A percentile compares a stretch with the other conserved stretches of the same genome.
phyloP scores from a whole-genome alignment of 1,140 invertebrate species.

The Camponotus pennsylvanicus region DNA sequence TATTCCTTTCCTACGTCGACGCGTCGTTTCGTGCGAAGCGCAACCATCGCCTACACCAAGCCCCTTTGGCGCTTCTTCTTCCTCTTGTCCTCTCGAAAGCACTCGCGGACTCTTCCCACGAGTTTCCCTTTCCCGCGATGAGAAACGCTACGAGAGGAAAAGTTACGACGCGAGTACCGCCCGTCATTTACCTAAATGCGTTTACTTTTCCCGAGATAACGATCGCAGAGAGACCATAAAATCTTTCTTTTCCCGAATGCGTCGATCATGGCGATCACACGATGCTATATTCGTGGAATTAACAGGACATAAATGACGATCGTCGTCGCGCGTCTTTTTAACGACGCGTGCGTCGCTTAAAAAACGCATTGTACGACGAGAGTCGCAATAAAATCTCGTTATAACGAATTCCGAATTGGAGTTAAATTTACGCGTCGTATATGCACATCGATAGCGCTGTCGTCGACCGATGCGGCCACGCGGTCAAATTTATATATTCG shows the following conservation, averaged over 20 bases:
- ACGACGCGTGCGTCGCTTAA: not conserved
- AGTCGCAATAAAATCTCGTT: slow-evolving; percentile 30
- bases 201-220: not conserved
- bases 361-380: not conserved
- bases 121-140: slow-evolving; percentile 39
- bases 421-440: not conserved
- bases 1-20: slow-evolving; percentile 38
- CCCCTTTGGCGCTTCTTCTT: not conserved
- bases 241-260: not conserved
- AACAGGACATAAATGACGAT: not conserved
- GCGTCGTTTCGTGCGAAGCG: slow-evolving; percentile 17
- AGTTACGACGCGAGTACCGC: not conserved
- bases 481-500: not conserved
- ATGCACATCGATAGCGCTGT: not conserved
- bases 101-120: slow-evolving; percentile 16
- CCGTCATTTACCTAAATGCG: slow-evolving; percentile 24
- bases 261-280: not conserved
- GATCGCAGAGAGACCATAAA: not conserved
- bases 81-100: slow-evolving; percentile 1
- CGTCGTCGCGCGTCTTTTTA: not conserved
- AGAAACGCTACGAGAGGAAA: not conserved
- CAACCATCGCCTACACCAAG: not conserved
- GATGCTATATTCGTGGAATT: not conserved
- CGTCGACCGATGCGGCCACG: not conserved
- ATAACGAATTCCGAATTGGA: not conserved